Base-by-base conservation (phyloP, 2,113 vertebrate genomes). In the Rattus rattus region DNA sequence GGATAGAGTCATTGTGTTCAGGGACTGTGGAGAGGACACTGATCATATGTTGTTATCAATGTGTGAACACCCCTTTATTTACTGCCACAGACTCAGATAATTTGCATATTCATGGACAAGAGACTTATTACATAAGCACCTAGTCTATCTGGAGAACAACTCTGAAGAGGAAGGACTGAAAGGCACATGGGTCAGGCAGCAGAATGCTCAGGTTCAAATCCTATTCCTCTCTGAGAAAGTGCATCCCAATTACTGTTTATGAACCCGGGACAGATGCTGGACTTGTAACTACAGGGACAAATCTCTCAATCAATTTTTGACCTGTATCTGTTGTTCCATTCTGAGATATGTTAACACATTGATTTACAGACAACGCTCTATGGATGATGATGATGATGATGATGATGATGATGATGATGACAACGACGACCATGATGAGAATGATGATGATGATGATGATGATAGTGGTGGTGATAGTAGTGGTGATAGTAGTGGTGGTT, bases 1-100 rank as follows among this genome's bases (percentile, higher is more conserved):
- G 3, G 0, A 28, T 13, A 26, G 81, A 3, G 26, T 0, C 22
- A 17, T 36, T 63, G 36, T 16, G 2, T 2, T 59, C 54, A 39
- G 54, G 0, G 13, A 43, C 43, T 43, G 43, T 43, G 43, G 43
- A 43, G 19, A 83, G 10, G 36, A 43, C 43, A 39, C 11, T n/a
- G 33, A 36, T 81, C 33, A 12, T 10, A 13, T 30, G 20, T 10
- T 7, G 7, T 61, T 24, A 12, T n/a, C 17, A 56, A 54, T 20
- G 9, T 13, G 9, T 56, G 30, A 52, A 80, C 52, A 20, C 56
- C 33, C 52, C 17, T 20, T 3, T 54, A 56, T 80, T 54, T 80
- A 80, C 52, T 8, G 52, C 49, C 30, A 22, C 1, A 12, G 17
- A 36, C 17, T 20, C 4, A 9, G 0, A 7, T 20, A 10, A 56